These are phyloP conservation scores for Hipposideros armiger DNA, from an alignment of 2,113 vertebrate genomes.

Conservation along the genomic window DNA sequence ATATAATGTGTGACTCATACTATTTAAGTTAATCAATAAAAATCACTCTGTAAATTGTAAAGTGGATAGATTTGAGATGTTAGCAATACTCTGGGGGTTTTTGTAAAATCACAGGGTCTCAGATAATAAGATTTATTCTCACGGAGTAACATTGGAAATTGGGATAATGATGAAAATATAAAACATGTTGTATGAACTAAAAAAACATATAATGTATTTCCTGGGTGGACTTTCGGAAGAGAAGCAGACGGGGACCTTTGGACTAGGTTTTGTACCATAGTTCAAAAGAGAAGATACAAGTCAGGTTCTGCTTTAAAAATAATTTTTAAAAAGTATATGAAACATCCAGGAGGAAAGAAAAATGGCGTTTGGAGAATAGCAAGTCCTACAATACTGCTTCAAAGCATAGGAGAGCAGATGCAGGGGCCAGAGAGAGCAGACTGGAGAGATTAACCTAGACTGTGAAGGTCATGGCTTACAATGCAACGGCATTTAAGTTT, in stretches of 20 bases:
- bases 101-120: background rate
- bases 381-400: background rate
- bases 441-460: too few relatives aligned
- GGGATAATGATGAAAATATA: background rate
- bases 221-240: background rate
- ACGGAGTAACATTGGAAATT: background rate
- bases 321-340: background rate
- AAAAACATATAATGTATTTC: background rate
- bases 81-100: background rate
- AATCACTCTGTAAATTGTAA: background rate
- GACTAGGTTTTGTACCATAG: background rate
- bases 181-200: background rate
- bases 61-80: background rate
- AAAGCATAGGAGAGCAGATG: background rate
- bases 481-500: background rate
- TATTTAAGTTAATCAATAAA: background rate
- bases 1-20: background rate
- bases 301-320: background rate
- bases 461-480: background rate
- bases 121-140: background rate
- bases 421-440: background rate
- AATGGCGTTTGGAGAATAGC: background rate
- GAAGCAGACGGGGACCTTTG: background rate
- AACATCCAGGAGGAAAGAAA: background rate
- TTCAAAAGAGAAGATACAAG: background rate